Evolutionary conservation across 2,797 vertebrate species (phyloP).

Genomic region (Aotus griseimembra): DNA sequence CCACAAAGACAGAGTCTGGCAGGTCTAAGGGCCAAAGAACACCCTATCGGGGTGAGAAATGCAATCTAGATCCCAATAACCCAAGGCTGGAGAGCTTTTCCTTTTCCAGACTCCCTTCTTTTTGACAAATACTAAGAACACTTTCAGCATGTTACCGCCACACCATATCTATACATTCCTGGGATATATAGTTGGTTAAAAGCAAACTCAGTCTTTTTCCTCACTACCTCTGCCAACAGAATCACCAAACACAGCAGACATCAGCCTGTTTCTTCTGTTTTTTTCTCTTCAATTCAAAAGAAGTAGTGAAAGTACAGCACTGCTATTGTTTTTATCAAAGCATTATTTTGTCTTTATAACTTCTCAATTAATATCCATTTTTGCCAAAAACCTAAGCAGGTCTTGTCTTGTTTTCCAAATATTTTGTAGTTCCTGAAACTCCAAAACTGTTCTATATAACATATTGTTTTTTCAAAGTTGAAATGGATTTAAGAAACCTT

Average conservation of each 20-base stretch:
- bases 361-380: neutral
- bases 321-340: neutral
- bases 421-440: neutral
- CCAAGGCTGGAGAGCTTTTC: neutral
- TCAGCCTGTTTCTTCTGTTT: neutral
- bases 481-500: slow-evolving; percentile 25
- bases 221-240: neutral
- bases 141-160: neutral
- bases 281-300: neutral
- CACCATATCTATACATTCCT: neutral
- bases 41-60: neutral
- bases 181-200: neutral
- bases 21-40: neutral
- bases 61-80: neutral
- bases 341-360: neutral
- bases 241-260: neutral
- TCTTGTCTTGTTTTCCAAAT: neutral
- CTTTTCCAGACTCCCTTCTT: neutral
- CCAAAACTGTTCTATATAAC: neutral
- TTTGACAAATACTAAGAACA: neutral
- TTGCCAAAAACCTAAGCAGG: neutral
- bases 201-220: neutral
- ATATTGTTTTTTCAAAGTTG: neutral
- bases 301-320: neutral
- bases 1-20: neutral